Evolutionary conservation across 2,888 invertebrate species (phyloP).

Genomic region (Carterocephalus palaemon): DNA sequence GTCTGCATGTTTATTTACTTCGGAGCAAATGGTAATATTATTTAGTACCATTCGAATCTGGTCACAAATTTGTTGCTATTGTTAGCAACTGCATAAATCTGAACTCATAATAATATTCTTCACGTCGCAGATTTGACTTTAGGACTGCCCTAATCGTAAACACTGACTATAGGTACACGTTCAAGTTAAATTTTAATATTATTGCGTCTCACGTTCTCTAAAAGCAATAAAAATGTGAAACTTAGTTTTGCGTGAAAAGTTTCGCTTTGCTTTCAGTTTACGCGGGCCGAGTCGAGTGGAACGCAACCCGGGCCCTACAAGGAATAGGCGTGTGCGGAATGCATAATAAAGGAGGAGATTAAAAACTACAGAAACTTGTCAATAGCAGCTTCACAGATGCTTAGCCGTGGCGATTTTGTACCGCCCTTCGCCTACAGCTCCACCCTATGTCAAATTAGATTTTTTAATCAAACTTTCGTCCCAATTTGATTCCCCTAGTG

Average conservation of each 20-base stretch:
- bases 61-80: too few relatives aligned
- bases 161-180: conserved; percentile 33
- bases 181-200: conserved; percentile 63
- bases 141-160: conserved; percentile 26
- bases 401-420: conserved; percentile 9
- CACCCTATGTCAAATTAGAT: too few relatives aligned
- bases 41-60: too few relatives aligned
- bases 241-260: conserved; percentile 70
- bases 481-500: too few relatives aligned
- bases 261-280: conserved; percentile 65
- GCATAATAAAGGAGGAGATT: conserved; percentile 75
- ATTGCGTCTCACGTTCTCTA: conserved; percentile 72
- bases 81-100: too few relatives aligned
- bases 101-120: neutral
- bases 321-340: conserved; percentile 76
- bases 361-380: conserved; percentile 76
- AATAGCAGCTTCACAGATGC: conserved; percentile 49
- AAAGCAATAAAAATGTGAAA: conserved; percentile 76
- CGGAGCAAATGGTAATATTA: too few relatives aligned
- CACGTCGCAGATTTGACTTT: neutral
- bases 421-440: too few relatives aligned
- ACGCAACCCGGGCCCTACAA: conserved; percentile 67
- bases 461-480: too few relatives aligned
- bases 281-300: conserved; percentile 56
- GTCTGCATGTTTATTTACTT: too few relatives aligned